Evolutionary conservation across 2,888 invertebrate species (phyloP), one percentile per base, ranked within the genome.

Genomic region (Oscheius sp.): DNA sequence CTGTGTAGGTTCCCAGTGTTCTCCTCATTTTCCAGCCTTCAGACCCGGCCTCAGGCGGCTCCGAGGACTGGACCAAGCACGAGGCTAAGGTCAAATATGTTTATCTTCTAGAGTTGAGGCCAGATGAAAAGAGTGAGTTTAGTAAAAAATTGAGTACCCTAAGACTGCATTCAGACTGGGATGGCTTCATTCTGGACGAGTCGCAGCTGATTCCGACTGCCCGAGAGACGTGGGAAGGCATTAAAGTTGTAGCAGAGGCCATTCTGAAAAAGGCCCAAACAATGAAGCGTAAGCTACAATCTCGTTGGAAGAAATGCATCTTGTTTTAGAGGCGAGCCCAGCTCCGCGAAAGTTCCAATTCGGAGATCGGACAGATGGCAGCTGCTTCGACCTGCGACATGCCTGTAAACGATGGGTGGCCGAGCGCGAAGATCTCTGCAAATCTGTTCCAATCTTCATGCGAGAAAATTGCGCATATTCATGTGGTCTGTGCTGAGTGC

Each of bases 11-110:
- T 29, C 4, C 29, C 21, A 47, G 13, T 37, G 4, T 37, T 42
- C 2, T 42, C 37, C 4, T 35, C 51, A 13, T 48, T 70, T 57
- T 58, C 57, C 71, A 42, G 65, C 42, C 2, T 77, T 35, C 59
- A 86, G 85, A 88, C 62, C 88, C 88, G n/a, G 88, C 88, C 0
- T 85, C 88, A 1, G 89, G 89, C 5, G 88, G 88, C 57, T 86
- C 87, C 1, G 88, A 89, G 76, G 89, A 89, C 74, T 89, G 89
- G 89, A 88, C 88, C 13, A 88, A 88, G 63, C 84, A 84, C 58
- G 84, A 79, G 53, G 86, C 86, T 1, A 83, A 81, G 32, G 84
- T 89, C 58, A 89, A 89, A 71, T 89, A 79, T 76, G 89, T 89
- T 21, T 89, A 89, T 66, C 74, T 89, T 55, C 73, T 89, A 32